Evolutionary conservation across 1,140 invertebrate genomes (phyloP).

Genomic region (Saccostrea cuccullata): DNA sequence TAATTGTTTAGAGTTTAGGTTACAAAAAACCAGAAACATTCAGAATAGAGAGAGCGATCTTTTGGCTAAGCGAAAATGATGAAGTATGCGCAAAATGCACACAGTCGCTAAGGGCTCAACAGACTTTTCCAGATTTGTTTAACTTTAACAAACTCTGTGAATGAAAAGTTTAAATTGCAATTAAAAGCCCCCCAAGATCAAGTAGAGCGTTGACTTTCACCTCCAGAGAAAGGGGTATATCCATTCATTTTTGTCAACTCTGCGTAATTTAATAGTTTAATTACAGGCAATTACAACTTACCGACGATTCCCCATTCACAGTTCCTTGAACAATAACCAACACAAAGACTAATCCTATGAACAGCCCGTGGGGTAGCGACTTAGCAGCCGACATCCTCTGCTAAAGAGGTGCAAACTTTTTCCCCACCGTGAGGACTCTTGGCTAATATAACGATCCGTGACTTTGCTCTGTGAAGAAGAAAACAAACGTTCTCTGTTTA

Average conservation of each 20-base stretch:
- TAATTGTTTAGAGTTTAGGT: no score
- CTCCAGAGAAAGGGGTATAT: background rate
- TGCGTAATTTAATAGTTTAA: constrained; percentile 15
- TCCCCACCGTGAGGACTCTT: background rate
- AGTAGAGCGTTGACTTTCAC: background rate
- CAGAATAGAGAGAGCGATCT: no score
- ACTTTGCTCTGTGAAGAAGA: constrained; percentile 8
- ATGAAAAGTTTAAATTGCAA: background rate
- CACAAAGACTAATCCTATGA: constrained; percentile 28
- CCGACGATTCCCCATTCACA: constrained; percentile 11
- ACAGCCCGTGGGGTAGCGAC: constrained; percentile 26
- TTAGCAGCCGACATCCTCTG: constrained; percentile 2
- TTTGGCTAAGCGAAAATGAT: no score
- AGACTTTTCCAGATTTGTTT: no score
- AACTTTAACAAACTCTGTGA: no score
- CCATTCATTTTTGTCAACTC: background rate
- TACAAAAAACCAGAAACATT: no score
- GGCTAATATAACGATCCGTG: background rate
- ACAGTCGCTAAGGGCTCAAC: no score
- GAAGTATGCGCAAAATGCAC: no score
- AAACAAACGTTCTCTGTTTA: constrained; percentile 30
- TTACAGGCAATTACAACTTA: background rate
- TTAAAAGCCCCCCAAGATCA: background rate
- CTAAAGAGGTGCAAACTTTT: background rate
- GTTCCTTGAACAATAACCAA: background rate